These are phyloP conservation scores for Odontamblyopus lacepedii DNA, from an alignment of 2,797 vertebrate genomes.

Conservation along the genomic window DNA sequence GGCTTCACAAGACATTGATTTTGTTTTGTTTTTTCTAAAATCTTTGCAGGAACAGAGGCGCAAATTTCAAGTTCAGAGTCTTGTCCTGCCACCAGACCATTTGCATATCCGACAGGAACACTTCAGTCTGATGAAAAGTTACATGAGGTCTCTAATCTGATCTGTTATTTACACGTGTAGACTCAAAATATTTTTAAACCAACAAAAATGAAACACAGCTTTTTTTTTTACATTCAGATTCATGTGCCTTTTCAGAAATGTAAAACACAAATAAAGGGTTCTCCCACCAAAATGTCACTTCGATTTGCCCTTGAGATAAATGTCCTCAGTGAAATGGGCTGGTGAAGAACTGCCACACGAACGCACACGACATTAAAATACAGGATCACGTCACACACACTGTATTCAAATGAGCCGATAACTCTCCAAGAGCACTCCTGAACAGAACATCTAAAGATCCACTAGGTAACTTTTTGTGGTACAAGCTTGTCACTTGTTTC, in stretches of 20 bases:
- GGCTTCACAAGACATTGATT: constrained; percentile 45
- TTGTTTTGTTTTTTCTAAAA: constrained; percentile 31
- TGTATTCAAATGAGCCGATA: constrained; percentile 36
- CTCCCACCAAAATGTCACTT: constrained; percentile 38
- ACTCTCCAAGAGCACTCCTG: not conserved
- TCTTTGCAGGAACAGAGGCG: constrained; percentile 40
- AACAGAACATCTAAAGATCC: not conserved
- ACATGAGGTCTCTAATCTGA: constrained; percentile 40
- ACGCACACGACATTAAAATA: constrained; percentile 36
- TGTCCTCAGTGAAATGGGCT: constrained; percentile 23
- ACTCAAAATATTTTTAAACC: constrained; percentile 33
- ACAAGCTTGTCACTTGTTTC: not conserved
- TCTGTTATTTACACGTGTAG: constrained; percentile 61
- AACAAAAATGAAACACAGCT: constrained; percentile 34
- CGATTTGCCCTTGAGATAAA: constrained; percentile 40
- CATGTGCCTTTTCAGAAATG: constrained; percentile 30
- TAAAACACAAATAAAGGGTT: constrained; percentile 23
- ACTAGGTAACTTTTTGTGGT: not conserved
- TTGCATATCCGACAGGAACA: constrained; percentile 66
- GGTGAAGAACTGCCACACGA: constrained; percentile 45
- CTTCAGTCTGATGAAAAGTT: constrained; percentile 30
- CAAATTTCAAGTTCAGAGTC: constrained; percentile 29
- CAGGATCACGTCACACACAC: constrained; percentile 23
- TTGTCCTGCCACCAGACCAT: constrained; percentile 37
- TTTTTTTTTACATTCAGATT: constrained; percentile 67